Base-by-base conservation (phyloP, 2,113 vertebrate genomes). In the Mus pahari region DNA sequence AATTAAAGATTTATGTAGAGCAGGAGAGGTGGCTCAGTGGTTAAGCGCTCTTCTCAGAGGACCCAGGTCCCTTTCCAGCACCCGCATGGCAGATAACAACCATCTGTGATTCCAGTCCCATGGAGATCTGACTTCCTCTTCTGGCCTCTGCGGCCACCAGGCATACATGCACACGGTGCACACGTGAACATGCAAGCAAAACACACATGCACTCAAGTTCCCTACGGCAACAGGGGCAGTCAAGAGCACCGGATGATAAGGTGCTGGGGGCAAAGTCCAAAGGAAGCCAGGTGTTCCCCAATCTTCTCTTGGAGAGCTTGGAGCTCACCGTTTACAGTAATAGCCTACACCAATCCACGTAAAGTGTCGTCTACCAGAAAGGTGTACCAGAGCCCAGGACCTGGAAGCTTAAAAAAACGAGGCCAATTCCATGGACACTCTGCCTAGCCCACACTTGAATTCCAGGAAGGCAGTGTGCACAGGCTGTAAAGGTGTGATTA, bases 311-410 rank as follows among this genome's bases (percentile, higher is more conserved):
- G 66, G 58, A 22, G 58, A 50, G 28, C 73, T 58, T 11, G 60
- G 13, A 1, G 1, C 22, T 42, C 16, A 24, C 22, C 22, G 42
- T 19, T 28, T 50, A 58, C 39, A 86, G 62, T 58, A n/a, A 31
- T 36, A 42, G 53, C 31, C 0, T 20, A 0, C 53, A 58, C 39
- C 33, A 45, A 42, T 58, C 24, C 22, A 3, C 0, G 36, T 14
- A 53, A 94, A 11, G 7, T 36, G 50, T 2, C 22, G 10, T 71
- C 74, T 39, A 24, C 45, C 0, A 5, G 53, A 31, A 39, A 71
- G 39, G 2, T 4, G 42, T 5, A 6, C 22, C 58, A 26, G 58
- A 50, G 48, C 62, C 75, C 60, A 10, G 4, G 31, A 24, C 70
- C 19, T 31, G 62, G 73, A 71, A 77, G 55, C 11, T n/a, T 83